Evolutionary conservation across 2,797 vertebrate genomes (phyloP).

Genomic region (Micropoecilia bifurca): DNA sequence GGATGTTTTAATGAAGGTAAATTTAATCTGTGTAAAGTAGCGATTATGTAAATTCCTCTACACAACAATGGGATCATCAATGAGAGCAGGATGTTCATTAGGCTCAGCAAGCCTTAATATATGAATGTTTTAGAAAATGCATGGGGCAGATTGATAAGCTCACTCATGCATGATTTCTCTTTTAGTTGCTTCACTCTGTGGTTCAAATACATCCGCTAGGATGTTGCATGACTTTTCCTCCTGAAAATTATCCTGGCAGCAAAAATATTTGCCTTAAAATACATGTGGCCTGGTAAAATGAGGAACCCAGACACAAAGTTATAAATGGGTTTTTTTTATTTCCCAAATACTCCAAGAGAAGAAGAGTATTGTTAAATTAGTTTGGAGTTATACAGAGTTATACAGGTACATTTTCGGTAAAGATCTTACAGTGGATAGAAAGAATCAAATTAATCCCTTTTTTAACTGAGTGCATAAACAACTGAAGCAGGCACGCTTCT

Average conservation of each 20-base stretch:
- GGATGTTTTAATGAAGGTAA: slow-evolving; percentile 69
- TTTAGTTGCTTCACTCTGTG: slow-evolving; percentile 58
- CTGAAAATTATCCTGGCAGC: slow-evolving; percentile 60
- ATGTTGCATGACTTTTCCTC: slow-evolving; percentile 57
- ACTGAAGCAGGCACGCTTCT: too few species aligned
- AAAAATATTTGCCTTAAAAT: background rate
- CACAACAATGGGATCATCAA: slow-evolving; percentile 79
- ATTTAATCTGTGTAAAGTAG: slow-evolving; percentile 75
- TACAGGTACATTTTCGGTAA: too few species aligned
- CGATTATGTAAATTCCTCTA: slow-evolving; percentile 77
- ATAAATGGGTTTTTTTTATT: too few species aligned
- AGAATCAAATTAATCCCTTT: too few species aligned
- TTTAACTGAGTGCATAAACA: too few species aligned
- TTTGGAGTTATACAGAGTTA: too few species aligned
- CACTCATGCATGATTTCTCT: slow-evolving; percentile 68
- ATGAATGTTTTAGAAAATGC: slow-evolving; percentile 71
- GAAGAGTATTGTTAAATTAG: too few species aligned
- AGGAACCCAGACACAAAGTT: too few species aligned
- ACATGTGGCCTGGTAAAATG: too few species aligned
- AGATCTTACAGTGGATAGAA: too few species aligned
- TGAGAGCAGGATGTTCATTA: slow-evolving; percentile 81
- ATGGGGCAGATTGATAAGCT: slow-evolving; percentile 67
- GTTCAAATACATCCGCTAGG: slow-evolving; percentile 65
- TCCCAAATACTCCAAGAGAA: too few species aligned
- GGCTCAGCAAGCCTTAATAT: slow-evolving; percentile 74